These are phyloP conservation scores for Phalacrocorax aristotelis DNA, from an alignment of 2,113 vertebrate genomes.

Conservation along the genomic window DNA sequence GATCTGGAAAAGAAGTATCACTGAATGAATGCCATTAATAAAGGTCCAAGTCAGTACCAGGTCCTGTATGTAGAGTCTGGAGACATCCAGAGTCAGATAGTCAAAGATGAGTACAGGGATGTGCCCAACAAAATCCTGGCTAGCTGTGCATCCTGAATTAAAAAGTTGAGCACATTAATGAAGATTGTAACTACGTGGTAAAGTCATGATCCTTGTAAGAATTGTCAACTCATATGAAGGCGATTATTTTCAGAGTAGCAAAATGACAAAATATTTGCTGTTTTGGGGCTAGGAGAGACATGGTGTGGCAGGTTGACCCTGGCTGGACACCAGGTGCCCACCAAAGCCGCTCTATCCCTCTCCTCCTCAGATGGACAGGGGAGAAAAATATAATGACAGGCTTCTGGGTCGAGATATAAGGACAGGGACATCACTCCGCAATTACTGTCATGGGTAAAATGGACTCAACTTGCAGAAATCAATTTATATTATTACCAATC, in stretches of 20 bases:
- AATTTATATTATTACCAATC: background rate
- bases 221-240: background rate
- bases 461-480: background rate
- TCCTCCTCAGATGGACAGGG: background rate
- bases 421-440: background rate
- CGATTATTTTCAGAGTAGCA: background rate
- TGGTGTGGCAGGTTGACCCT: background rate
- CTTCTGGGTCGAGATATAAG: background rate
- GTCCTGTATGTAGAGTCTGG: background rate
- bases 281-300: background rate
- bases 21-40: background rate
- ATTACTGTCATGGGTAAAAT: background rate
- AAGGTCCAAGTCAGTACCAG: background rate
- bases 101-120: background rate
- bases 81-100: background rate
- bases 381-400: no score
- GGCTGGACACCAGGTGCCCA: background rate
- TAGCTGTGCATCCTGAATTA: background rate
- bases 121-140: background rate
- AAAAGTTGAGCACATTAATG: background rate
- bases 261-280: background rate
- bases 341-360: background rate
- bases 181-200: background rate
- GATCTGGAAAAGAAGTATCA: background rate
- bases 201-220: background rate